Evolutionary conservation across 2,888 invertebrate species (phyloP).

Genomic region (Trilocha varians): DNA sequence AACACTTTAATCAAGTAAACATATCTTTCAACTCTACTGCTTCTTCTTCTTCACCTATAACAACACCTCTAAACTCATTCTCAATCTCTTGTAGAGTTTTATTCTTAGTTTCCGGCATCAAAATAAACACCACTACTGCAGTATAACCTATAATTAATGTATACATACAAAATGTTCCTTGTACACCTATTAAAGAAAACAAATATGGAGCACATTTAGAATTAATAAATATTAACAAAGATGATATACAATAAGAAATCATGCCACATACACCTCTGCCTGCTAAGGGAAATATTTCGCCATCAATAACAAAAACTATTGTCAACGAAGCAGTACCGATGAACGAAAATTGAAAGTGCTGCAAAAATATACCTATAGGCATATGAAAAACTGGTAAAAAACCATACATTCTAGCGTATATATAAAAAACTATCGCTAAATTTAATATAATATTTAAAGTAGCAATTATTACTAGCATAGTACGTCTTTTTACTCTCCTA

Average conservation of each 20-base stretch:
- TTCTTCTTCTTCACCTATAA: constrained; percentile 14
- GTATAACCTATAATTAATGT: constrained; percentile 37
- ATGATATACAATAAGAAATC: constrained; percentile 12
- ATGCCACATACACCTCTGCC: constrained; percentile 8
- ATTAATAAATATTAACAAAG: constrained; percentile 38
- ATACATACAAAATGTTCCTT: constrained; percentile 44
- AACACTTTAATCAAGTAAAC: no score
- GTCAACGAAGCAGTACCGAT: no score
- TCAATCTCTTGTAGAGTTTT: constrained; percentile 8
- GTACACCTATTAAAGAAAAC: constrained; percentile 31
- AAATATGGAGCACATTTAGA: constrained; percentile 42
- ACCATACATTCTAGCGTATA: constrained; percentile 25
- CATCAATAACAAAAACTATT: not conserved
- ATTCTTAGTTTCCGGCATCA: constrained; percentile 43
- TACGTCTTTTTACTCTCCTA: constrained; percentile 33
- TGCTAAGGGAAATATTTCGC: constrained; percentile 11
- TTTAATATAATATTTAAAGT: constrained; percentile 26
- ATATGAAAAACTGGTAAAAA: constrained; percentile 15
- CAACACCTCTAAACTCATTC: constrained; percentile 21
- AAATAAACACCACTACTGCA: constrained; percentile 32
- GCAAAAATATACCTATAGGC: constrained; percentile 1
- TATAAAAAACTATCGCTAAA: constrained; percentile 30
- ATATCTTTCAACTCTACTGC: not conserved
- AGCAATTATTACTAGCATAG: constrained; percentile 31
- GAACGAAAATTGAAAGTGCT: constrained; percentile 7